These are phyloP conservation scores for Spisula subtruncata DNA, from an alignment of 2,888 invertebrate genomes.

Conservation along the genomic window DNA sequence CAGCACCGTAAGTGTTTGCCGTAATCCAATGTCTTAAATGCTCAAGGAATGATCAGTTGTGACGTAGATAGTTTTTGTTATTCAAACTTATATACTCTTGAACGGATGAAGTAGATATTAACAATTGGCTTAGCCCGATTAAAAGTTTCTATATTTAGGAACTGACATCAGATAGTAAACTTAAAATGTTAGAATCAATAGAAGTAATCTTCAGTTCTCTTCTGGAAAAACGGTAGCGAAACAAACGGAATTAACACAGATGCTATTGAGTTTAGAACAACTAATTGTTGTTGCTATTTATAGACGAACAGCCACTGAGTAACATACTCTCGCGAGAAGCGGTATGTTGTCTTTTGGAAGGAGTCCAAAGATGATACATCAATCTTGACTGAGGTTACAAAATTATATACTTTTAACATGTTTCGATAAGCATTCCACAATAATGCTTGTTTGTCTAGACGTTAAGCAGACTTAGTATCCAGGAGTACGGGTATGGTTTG, in stretches of 20 bases:
- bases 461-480: background rate
- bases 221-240: background rate
- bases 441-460: slow-evolving; percentile 3
- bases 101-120: background rate
- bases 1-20: background rate
- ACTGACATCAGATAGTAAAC: background rate
- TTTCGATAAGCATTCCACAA: background rate
- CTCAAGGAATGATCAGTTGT: background rate
- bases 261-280: background rate
- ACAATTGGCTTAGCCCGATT: background rate
- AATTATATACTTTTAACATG: background rate
- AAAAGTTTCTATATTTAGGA: background rate
- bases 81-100: background rate
- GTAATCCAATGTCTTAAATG: background rate
- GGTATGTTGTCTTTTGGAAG: background rate
- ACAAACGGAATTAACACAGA: slow-evolving; percentile 13
- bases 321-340: background rate
- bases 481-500: background rate
- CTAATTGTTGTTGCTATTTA: slow-evolving; percentile 19
- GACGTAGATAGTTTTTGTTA: background rate
- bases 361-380: background rate
- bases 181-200: background rate
- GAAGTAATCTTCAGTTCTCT: background rate
- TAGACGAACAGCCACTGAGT: background rate
- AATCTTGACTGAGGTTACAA: background rate